Conservation (phyloP, 2,888 invertebrate species). For the Tridacna gigas region DNA sequence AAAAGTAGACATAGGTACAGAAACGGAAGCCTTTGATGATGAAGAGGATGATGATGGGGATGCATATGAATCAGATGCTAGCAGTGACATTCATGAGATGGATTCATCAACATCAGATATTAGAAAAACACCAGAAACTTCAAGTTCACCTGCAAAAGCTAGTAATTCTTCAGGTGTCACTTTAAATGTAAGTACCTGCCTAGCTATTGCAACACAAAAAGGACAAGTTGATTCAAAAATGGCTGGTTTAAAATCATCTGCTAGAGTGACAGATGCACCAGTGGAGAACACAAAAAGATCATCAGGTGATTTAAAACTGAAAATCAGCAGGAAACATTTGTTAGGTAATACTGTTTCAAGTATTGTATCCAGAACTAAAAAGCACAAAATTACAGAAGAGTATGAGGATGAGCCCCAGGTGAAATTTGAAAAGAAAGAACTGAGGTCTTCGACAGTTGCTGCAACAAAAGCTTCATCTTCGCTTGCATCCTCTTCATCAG, state of each 20-base stretch:
- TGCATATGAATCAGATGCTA: constrained; percentile 16
- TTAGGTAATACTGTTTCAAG: constrained; percentile 38
- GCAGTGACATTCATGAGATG: background rate
- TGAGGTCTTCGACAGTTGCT: constrained; percentile 56
- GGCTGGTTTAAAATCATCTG: constrained; percentile 26
- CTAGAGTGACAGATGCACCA: constrained; percentile 10
- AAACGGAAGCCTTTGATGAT: constrained; percentile 63
- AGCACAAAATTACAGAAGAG: constrained; percentile 20
- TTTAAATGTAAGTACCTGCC: constrained; percentile 42
- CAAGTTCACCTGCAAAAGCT: background rate
- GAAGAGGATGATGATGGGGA: constrained; percentile 40
- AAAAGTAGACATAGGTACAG: constrained; percentile 63
- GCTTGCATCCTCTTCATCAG: constrained; percentile 36
- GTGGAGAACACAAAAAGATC: constrained; percentile 2
- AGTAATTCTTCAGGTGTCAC: background rate
- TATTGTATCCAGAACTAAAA: constrained; percentile 34
- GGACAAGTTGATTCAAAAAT: constrained; percentile 37
- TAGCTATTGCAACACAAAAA: constrained; percentile 61
- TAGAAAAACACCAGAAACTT: background rate
- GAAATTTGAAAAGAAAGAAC: constrained; percentile 56
- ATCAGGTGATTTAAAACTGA: constrained; percentile 49
- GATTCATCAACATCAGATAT: background rate
- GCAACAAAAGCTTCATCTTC: constrained; percentile 60
- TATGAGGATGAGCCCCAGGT: constrained; percentile 9
- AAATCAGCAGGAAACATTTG: constrained; percentile 51